These are phyloP conservation scores for Hofmannophila pseudospretella DNA, from an alignment of 2,888 invertebrate species.

Conservation along the genomic window DNA sequence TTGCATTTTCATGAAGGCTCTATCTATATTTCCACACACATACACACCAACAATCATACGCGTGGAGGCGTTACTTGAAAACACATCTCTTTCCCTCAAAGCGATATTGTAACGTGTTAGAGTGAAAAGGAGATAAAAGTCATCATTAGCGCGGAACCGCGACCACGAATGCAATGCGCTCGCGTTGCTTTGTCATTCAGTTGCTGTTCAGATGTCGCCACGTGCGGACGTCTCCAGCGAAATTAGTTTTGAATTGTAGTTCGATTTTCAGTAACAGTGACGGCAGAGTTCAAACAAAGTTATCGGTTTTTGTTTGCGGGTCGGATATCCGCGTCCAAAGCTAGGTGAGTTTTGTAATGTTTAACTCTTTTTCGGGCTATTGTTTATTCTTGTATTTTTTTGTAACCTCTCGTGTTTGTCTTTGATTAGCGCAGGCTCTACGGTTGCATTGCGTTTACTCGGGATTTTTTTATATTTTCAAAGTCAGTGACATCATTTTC, in stretches of 20 bases:
- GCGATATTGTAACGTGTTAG: background rate
- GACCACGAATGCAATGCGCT: no score
- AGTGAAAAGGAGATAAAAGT: background rate
- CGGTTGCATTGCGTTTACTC: conserved; percentile 30
- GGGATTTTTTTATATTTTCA: background rate
- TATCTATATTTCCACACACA: conserved; percentile 22
- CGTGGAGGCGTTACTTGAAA: conserved; percentile 9
- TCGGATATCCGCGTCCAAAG: conserved; percentile 54
- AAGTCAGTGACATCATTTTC: background rate
- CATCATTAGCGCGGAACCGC: no score
- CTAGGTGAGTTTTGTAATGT: conserved; percentile 49
- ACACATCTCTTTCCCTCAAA: conserved; percentile 15
- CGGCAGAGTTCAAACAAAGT: conserved; percentile 59
- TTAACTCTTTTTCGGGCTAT: conserved; percentile 29
- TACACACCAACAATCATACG: conserved; percentile 17
- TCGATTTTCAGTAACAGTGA: conserved; percentile 32
- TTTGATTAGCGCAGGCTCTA: conserved; percentile 46
- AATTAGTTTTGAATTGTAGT: conserved; percentile 23
- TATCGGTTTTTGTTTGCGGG: conserved; percentile 56
- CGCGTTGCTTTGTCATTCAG: conserved; percentile 61
- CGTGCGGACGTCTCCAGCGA: conserved; percentile 33
- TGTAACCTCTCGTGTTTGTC: conserved; percentile 28
- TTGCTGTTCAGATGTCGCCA: conserved; percentile 41
- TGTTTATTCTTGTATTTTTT: conserved; percentile 28
- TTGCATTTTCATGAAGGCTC: conserved; percentile 67